Conservation (phyloP, 2,888 invertebrate genomes). For the Sicus ferrugineus region DNA sequence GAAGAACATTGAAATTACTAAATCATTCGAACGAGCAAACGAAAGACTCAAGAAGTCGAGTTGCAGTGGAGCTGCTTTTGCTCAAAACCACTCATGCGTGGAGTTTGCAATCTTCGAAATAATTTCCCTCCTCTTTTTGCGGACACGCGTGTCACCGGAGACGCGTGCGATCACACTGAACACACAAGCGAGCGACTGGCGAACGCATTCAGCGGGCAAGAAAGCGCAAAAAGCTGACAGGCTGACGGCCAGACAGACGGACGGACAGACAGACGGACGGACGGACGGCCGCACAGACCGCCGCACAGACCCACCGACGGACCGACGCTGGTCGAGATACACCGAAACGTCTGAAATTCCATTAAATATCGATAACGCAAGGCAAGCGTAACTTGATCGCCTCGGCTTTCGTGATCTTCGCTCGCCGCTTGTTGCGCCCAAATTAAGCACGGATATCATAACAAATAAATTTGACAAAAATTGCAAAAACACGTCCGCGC, state of each 20-base stretch:
- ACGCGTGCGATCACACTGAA: conserved; percentile 62
- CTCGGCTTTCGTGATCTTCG: background rate
- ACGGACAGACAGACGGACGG: background rate
- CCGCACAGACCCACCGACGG: background rate
- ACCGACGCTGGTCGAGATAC: background rate
- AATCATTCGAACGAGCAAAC: conserved; percentile 3
- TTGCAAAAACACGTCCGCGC: background rate
- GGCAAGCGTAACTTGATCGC: conserved; percentile 17
- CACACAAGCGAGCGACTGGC: conserved; percentile 49
- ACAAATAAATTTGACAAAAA: conserved; percentile 7
- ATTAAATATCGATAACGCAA: conserved; percentile 9
- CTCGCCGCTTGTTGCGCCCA: background rate
- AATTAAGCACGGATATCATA: conserved; percentile 3
- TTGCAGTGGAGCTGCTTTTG: background rate
- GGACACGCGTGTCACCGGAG: conserved; percentile 59
- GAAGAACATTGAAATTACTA: too few relatives aligned
- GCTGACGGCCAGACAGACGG: background rate
- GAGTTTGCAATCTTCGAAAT: conserved; percentile 16
- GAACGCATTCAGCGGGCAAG: too few relatives aligned
- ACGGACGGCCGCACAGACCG: background rate
- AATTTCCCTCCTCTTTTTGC: conserved; percentile 14
- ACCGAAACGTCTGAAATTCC: background rate
- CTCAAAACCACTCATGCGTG: background rate
- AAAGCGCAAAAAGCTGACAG: background rate
- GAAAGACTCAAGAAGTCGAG: background rate